These are phyloP conservation scores for Rhodeus uyekii DNA, from an alignment of 2,797 vertebrate genomes.

Conservation along the genomic window DNA sequence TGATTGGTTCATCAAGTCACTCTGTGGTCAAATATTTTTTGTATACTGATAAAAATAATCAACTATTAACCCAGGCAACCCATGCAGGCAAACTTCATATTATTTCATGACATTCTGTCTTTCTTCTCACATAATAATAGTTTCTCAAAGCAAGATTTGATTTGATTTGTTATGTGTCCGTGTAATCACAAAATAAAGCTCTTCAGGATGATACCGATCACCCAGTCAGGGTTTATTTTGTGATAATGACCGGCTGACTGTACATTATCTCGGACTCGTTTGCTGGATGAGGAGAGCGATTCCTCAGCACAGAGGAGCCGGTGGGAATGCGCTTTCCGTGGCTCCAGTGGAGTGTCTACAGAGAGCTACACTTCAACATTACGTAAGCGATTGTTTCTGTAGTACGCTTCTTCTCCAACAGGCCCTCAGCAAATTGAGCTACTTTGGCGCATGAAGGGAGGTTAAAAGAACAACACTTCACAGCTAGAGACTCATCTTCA, in stretches of 20 bases:
- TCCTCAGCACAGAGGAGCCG: neutral
- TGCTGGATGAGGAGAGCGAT: neutral
- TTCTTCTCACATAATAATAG: neutral
- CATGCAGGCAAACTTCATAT: neutral
- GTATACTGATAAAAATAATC: neutral
- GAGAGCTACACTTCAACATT: conserved; percentile 58
- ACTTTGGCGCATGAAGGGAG: conserved; percentile 54
- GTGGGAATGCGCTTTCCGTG: conserved; percentile 29
- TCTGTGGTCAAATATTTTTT: neutral
- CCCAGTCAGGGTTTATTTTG: conserved; percentile 2
- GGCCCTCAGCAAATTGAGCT: conserved; percentile 61
- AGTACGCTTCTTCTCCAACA: conserved; percentile 61
- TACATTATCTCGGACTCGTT: conserved; percentile 9
- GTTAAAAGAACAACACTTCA: conserved; percentile 59
- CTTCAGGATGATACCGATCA: conserved; percentile 16
- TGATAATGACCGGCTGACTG: conserved; percentile 1
- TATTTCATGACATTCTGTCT: neutral
- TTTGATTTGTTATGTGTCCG: neutral
- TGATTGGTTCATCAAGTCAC: neutral
- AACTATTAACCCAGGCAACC: neutral
- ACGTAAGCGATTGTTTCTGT: conserved; percentile 63
- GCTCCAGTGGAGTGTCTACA: conserved; percentile 46
- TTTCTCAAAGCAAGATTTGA: neutral
- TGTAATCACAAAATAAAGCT: neutral
- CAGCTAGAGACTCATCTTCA: conserved; percentile 54